Base-by-base conservation (phyloP, 1,140 invertebrate species). In the Cheumatopsyche charites region DNA sequence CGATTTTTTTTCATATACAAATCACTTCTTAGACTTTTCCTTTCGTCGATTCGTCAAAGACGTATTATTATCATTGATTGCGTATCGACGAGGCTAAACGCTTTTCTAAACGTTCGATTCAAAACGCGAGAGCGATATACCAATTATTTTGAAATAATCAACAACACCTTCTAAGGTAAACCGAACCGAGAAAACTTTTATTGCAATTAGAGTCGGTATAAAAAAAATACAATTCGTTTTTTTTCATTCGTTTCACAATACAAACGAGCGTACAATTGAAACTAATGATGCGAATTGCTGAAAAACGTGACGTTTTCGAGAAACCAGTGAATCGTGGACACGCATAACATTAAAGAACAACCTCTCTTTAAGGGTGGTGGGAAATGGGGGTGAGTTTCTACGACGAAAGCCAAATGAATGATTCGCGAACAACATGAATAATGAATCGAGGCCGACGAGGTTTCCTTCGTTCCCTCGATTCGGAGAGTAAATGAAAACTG, bases 231-330 rank as follows among this genome's bases (percentile, higher is more conserved):
- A n/a, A n/a, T n/a, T n/a, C n/a, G n/a, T n/a, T n/a, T n/a, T n/a
- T n/a, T n/a, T n/a, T n/a, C n/a, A n/a, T n/a, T n/a, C n/a, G n/a
- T n/a, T n/a, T n/a, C n/a, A n/a, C n/a, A n/a, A n/a, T n/a, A n/a
- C n/a, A n/a, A n/a, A 41, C 49, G 66, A 75, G 74, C 70, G 74
- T 62, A 75, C 74, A 75, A 75, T 75, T 73, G 74, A 75, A 73
- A 75, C 74, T 75, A 75, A 75, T 70, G 74, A 75, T 66, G 71
- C 49, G 55, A 73, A 77, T 55, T 70, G 29, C 72, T 61, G 61
- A 68, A 62, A 62, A 49, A 68, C 66, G 66, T 68, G 66, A 68
- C 66, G 63, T 13, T 36, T 66, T 42, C 63, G 11, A 12, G 62
- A 63, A 62, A 36, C 62, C 70, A 42, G 45, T 67, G 65, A 63